Percentiles rank a stretch among this genome's conserved stretches.
These are phyloP conservation scores for Sternotherus odoratus DNA, from an alignment of 2,797 vertebrate genomes.

Conservation along the genomic window DNA sequence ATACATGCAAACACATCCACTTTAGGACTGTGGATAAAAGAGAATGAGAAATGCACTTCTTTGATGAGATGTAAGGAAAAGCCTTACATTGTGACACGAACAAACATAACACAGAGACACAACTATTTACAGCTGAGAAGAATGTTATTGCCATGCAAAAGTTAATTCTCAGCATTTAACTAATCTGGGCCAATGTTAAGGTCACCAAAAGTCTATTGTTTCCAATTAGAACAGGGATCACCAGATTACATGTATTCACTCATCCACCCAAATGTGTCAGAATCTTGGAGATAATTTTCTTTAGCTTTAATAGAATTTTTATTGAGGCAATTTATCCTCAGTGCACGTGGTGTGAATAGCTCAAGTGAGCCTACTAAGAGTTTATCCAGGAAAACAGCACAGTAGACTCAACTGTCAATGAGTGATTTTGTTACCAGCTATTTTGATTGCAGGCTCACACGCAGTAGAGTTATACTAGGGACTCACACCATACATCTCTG, in stretches of 20 bases:
- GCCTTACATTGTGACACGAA: background rate
- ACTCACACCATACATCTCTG: background rate
- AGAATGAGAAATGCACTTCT: background rate
- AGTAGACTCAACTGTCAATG: background rate
- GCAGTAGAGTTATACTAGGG: background rate
- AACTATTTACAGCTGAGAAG: background rate
- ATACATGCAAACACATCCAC: background rate
- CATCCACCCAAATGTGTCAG: slow-evolving; percentile 28
- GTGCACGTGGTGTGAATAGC: slow-evolving; percentile 31
- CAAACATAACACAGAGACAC: background rate
- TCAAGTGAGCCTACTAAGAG: slow-evolving; percentile 13
- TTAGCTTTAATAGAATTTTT: slow-evolving; percentile 56
- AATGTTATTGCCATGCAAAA: slow-evolving; percentile 25
- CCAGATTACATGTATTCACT: slow-evolving; percentile 17
- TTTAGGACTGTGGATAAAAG: background rate
- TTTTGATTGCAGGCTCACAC: slow-evolving; percentile 30
- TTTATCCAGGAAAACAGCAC: slow-evolving; percentile 41
- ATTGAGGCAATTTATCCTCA: slow-evolving; percentile 54
- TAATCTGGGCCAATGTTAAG: slow-evolving; percentile 15
- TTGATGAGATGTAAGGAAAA: background rate
- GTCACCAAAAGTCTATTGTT: background rate
- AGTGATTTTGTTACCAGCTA: background rate
- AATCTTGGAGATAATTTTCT: slow-evolving; percentile 47
- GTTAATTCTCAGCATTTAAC: background rate
- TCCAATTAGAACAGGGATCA: slow-evolving; percentile 21